Conservation (phyloP, 2,113 vertebrate species). For the Cyphotilapia sp. region DNA sequence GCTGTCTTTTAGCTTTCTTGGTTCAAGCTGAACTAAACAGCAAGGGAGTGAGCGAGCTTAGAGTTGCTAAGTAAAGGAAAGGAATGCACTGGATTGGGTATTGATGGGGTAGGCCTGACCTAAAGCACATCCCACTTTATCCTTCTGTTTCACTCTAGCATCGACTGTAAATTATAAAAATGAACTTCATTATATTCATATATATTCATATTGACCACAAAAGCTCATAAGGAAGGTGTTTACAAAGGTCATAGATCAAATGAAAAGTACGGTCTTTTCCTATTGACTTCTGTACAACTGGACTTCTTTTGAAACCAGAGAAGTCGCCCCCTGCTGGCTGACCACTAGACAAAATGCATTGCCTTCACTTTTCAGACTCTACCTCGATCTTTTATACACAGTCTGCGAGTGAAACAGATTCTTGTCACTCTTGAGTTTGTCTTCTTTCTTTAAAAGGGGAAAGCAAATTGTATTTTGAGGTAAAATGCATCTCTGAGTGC, state of each 20-base stretch:
- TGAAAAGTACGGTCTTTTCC: not conserved
- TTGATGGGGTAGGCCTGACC: not conserved
- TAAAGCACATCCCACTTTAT: not conserved
- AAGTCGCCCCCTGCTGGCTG: not conserved
- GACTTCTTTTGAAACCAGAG: not conserved
- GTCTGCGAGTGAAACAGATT: not conserved
- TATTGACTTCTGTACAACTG: not conserved
- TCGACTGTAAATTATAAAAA: not conserved
- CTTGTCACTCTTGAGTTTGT: not conserved
- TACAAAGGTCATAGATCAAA: not conserved
- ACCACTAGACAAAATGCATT: not conserved
- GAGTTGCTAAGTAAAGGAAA: not conserved
- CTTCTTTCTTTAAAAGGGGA: not conserved
- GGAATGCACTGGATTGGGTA: not conserved
- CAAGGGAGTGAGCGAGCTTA: not conserved
- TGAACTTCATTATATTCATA: not conserved
- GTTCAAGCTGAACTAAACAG: not conserved
- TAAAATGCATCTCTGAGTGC: not conserved
- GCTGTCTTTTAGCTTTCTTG: not conserved
- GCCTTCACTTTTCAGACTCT: not conserved
- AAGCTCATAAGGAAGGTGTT: not conserved
- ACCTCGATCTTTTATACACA: not conserved
- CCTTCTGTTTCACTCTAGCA: not conserved
- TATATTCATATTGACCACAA: not conserved
- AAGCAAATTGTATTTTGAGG: not conserved